These are phyloP conservation scores for Anastatus disparis DNA, from an alignment of 1,140 invertebrate genomes.

Conservation along the genomic window DNA sequence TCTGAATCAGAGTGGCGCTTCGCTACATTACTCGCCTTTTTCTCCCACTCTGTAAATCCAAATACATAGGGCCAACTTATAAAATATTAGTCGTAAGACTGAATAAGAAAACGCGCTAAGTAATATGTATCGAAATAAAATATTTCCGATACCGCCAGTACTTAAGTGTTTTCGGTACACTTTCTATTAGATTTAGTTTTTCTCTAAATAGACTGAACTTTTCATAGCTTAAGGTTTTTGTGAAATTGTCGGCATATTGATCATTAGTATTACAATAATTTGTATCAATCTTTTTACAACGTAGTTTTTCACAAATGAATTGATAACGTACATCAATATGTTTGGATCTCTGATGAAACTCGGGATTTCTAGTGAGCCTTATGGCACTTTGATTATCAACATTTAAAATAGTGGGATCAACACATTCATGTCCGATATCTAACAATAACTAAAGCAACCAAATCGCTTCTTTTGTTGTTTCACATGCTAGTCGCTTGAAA, in stretches of 20 bases:
- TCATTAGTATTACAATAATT: constrained; percentile 14
- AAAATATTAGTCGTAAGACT: no score
- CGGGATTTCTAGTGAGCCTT: constrained; percentile 42
- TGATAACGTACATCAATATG: constrained; percentile 53
- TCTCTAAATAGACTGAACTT: constrained; percentile 20
- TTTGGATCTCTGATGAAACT: constrained; percentile 46
- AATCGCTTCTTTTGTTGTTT: constrained; percentile 55
- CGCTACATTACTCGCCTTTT: no score
- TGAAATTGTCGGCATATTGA: constrained; percentile 37
- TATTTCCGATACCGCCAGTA: background rate
- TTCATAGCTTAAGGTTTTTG: constrained; percentile 28
- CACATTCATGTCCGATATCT: constrained; percentile 35
- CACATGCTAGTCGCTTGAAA: constrained; percentile 48
- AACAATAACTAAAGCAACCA: constrained; percentile 32
- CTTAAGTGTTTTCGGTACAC: background rate
- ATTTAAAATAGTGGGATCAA: background rate
- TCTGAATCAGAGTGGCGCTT: no score
- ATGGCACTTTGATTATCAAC: constrained; percentile 49
- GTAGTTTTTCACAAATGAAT: constrained; percentile 48
- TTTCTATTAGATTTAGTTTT: constrained; percentile 15
- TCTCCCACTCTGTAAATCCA: no score
- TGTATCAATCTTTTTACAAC: constrained; percentile 17
- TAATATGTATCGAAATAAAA: no score
- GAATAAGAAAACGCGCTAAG: no score
- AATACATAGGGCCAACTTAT: no score